A percentile compares a stretch with the other conserved stretches of the same genome.
Evolutionary conservation across 2,888 invertebrate genomes (phyloP).

Genomic region (Syrphus vitripennis): DNA sequence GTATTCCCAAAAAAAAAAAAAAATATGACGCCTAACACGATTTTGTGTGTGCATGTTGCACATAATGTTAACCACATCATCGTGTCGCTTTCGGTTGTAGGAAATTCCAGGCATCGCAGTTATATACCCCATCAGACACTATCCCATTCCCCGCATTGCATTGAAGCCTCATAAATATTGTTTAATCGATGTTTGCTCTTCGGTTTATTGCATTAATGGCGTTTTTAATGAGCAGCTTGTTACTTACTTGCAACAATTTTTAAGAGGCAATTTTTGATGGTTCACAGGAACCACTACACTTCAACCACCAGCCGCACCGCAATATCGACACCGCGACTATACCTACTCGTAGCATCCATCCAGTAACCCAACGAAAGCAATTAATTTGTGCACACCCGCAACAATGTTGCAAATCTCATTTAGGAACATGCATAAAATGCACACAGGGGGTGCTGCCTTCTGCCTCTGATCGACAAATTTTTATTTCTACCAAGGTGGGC

Average conservation of each 20-base stretch:
- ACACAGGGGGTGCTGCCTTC: neutral
- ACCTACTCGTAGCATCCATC: neutral
- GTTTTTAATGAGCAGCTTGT: slow-evolving; percentile 80
- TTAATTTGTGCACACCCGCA: slow-evolving; percentile 79
- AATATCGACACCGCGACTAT: neutral
- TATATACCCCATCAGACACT: neutral
- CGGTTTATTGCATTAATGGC: slow-evolving; percentile 81
- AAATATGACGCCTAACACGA: slow-evolving; percentile 9
- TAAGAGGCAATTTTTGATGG: slow-evolving; percentile 61
- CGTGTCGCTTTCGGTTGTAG: neutral
- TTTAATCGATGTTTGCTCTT: slow-evolving; percentile 81
- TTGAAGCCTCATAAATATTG: slow-evolving; percentile 81
- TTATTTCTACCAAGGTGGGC: slow-evolving; percentile 62
- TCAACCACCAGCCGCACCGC: slow-evolving; percentile 40
- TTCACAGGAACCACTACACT: neutral
- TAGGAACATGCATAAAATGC: slow-evolving; percentile 76
- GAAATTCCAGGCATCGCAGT: neutral
- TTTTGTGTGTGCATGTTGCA: slow-evolving; percentile 24
- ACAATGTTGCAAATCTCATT: slow-evolving; percentile 77
- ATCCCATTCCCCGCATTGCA: slow-evolving; percentile 70
- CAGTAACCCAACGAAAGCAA: slow-evolving; percentile 70
- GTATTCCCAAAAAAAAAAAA: slow-evolving; percentile 17
- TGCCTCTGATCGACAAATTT: neutral
- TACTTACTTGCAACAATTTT: slow-evolving; percentile 79
- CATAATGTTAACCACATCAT: slow-evolving; percentile 36